Evolutionary conservation across 1,140 invertebrate genomes (phyloP), one percentile per base, ranked within the genome.

Genomic region (Trichonephila inaurata): DNA sequence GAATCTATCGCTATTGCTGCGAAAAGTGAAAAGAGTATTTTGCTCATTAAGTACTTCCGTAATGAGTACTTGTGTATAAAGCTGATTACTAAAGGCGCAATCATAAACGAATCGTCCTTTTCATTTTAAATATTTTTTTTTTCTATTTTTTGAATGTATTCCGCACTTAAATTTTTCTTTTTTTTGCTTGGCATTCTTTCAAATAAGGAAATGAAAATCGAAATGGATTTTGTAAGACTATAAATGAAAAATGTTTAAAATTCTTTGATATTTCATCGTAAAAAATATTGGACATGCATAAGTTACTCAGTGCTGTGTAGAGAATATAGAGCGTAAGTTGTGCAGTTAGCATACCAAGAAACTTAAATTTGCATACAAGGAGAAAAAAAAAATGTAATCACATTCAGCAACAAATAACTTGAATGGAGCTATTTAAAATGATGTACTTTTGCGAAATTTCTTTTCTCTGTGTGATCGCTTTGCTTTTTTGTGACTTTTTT

Each of bases 61-160:
- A 64, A 87, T 87, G 85, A 87, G 85, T 61, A 40, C 85, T 87
- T 87, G 60, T 61, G 60, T 33, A 87, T 61, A 61, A 60, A 61
- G 28, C 60, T 64, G 85, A 62, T 87, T 64, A 61, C 60, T 87
- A 61, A 62, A 64, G 28, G 60, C 33, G 60, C 58, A 87, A 87
- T 85, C 40, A 85, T 58, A 18, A 12, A 16, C n/a, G 51, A 85
- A 51, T 60, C 82, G 21, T 14, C 18, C 72, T 28, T 69, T 12
- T n/a, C 21, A 2, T 69, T 77, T 77, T 72, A n/a, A n/a, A n/a
- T n/a, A n/a, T n/a, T 28, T 28, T 28, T 28, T 28, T 28, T 72
- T 72, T 72, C 14, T 10, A 14, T 4, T 28, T 18, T 33, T 77
- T 12, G 12, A 24, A 28, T 77, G 16, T 18, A 24, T 77, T 16